phyloP scores from a whole-genome alignment of 2,888 invertebrate species.

The Acanthopleura granulata region DNA sequence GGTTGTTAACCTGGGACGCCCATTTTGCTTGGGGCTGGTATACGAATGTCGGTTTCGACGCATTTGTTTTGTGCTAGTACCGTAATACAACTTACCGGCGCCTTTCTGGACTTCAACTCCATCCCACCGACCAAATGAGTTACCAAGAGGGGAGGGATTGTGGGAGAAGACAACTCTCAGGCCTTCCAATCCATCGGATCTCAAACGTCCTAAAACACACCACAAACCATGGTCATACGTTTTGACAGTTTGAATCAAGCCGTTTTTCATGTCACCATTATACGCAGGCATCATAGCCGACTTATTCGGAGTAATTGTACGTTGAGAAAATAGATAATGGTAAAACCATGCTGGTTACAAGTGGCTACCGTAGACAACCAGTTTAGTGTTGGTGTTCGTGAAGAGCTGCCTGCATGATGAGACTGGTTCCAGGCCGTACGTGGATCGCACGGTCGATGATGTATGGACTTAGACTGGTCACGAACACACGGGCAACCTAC shows the following conservation, averaged over 20 bases:
- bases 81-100: background rate
- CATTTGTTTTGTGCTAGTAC: no score
- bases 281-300: no score
- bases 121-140: background rate
- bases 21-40: no score
- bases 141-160: background rate
- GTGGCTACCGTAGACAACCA: background rate
- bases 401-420: slow-evolving; percentile 1
- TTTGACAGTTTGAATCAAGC: no score
- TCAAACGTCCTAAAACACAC: background rate
- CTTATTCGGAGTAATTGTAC: no score
- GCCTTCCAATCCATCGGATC: background rate
- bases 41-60: no score
- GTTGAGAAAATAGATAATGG: no score
- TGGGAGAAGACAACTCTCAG: background rate
- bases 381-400: background rate
- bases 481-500: background rate
- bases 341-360: no score
- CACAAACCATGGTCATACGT: no score
- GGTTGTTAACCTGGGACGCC: no score
- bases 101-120: background rate
- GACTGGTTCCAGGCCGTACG: background rate
- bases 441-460: background rate
- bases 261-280: no score
- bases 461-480: background rate